Evolutionary conservation across 1,140 invertebrate species (phyloP), one percentile per base, ranked within the genome.

Genomic region (Drosophila tristis): DNA sequence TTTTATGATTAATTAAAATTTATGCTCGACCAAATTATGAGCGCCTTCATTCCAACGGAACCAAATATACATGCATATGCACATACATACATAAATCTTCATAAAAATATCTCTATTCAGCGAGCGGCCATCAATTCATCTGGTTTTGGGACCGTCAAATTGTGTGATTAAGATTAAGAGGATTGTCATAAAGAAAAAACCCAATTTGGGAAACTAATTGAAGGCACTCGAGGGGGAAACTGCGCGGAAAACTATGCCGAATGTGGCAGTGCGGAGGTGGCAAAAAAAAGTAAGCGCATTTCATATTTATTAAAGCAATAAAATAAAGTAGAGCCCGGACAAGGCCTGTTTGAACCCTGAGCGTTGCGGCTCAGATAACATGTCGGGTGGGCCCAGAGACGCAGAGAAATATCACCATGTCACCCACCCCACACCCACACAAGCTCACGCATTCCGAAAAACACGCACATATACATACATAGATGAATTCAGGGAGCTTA

Each of bases 291-390:
- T 53, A 25, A 71, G 65, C 72, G 72, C 85, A 89, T 89, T 89
- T 89, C 80, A 80, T 89, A 89, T 89, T 89, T 89, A 89, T 89
- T 89, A 89, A 89, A 89, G 85, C 80, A 89, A 89, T 89, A 89
- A 90, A 89, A 89, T 84, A 89, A 87, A 87, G 84, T 82, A 82
- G 74, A 68, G 64, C 63, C 72, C 66, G 56, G 35, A 26, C 35
- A 49, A 5, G 20, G 29, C 35, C 25, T 8, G 11, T 45, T 6
- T 5, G 35, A 39, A 13, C 11, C 43, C 42, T 3, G 15, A 11
- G 42, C 13, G 31, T 26, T 58, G 54, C 73, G 62, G 73, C 54
- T 64, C 65, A 81, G 82, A 87, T 87, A 87, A 89, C 84, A 66
- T 87, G 71, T 82, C 63, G 60, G 51, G 60, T 48, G 49, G 15